Conservation (phyloP, 2,113 vertebrate genomes). For the Polyodon spathula region DNA sequence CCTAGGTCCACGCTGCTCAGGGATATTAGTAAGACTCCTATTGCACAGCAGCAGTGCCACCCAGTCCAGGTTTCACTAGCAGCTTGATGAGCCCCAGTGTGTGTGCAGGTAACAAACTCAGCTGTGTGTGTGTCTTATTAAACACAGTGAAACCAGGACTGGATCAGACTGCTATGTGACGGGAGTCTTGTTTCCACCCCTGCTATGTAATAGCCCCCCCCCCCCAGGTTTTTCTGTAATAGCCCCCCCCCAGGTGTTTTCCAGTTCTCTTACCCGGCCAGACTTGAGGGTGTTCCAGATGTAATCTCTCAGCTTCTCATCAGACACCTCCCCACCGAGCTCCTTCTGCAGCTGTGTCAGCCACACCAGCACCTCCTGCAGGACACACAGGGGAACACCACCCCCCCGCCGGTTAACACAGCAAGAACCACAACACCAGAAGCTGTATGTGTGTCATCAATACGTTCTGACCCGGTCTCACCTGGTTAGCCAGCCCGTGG, state of each 20-base stretch:
- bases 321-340: constrained; percentile 82
- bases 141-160: too few species aligned
- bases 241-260: background rate
- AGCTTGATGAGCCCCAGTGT: background rate
- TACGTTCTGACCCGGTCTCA: constrained; percentile 30
- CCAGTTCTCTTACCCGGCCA: constrained; percentile 79
- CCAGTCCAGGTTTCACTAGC: too few species aligned
- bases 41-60: too few species aligned
- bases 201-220: background rate
- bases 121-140: background rate
- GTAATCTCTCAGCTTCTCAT: constrained; percentile 83
- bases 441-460: background rate
- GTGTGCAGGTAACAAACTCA: too few species aligned
- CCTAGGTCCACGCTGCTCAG: too few species aligned
- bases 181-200: too few species aligned
- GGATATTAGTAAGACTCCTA: too few species aligned
- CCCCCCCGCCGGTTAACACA: fast-evolving
- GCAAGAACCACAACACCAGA: background rate
- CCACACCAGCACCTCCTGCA: constrained; percentile 89
- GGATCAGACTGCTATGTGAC: too few species aligned
- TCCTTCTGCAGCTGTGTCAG: constrained; percentile 88
- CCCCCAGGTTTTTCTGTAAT: background rate
- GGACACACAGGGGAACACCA: background rate
- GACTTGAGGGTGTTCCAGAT: constrained; percentile 98
- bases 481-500: constrained; percentile 93